Base-by-base conservation (phyloP, 2,113 vertebrate species). In the Ictalurus punctatus region DNA sequence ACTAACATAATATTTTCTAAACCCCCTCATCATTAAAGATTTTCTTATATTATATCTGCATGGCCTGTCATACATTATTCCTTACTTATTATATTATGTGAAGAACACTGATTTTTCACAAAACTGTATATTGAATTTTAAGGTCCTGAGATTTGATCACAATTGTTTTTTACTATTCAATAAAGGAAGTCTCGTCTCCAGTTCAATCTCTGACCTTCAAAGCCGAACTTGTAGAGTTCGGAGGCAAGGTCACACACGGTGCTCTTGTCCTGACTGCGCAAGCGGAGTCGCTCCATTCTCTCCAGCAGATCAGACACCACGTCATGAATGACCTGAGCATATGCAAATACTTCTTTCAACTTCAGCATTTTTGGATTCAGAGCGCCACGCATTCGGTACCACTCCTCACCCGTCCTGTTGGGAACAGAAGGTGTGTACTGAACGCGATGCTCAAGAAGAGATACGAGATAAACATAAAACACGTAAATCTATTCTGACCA, bases 201-300 rank as follows among this genome's bases (percentile, higher is more conserved):
- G 16, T 0, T 7, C 48, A 54, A n/a, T n/a, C 23, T 63, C 90
- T 84, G 73, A 94, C 96, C 95, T 95, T 96, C 96, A 78, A 96
- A 96, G 86, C 95, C 96, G 13, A 96, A 96, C 93, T 94, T 96
- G 91, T 96, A 95, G 63, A 96, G 93, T 86, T 96, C 96, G 0
- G 91, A 40, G 0, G 95, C 69, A 13, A 96, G 14, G 19, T 96
- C 91, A 0, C 81, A 44, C 9, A 96, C 94, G 0, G 93, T 95
- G 86, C 65, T 52, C 58, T 81, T 54, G 84, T 96, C 94, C 6
- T 17, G 90, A 58, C 95, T 96, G 73, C 82, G 86, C 19, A 88
- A 16, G 2, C 96, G 93, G 2, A 96, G 91, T 1, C 90, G 9
- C 89, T 96, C 93, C 0, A 96, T 4, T 4, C 95, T 94, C 0